Evolutionary conservation across 2,113 vertebrate species (phyloP).

Genomic region (Gallinago paraguaiae): DNA sequence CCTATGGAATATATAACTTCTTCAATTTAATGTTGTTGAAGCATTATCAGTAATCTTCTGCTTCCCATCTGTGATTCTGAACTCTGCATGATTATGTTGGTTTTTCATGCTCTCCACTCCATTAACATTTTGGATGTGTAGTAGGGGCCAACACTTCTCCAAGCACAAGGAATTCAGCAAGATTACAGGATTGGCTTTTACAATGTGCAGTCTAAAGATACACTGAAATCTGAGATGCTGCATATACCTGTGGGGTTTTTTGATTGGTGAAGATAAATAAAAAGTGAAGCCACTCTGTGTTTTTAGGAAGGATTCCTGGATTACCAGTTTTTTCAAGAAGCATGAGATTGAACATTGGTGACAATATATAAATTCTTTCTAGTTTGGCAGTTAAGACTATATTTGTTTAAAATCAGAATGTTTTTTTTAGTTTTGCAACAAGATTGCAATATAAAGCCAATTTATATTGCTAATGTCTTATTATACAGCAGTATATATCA

Average conservation of each 20-base stretch:
- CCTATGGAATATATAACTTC: background rate
- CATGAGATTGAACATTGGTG: background rate
- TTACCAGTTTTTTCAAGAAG: background rate
- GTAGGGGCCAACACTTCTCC: background rate
- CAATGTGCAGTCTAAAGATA: background rate
- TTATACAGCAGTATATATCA: background rate
- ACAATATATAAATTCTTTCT: background rate
- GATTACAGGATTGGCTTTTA: background rate
- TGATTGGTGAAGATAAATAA: background rate
- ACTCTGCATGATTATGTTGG: background rate
- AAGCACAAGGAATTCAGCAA: background rate
- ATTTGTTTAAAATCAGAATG: background rate
- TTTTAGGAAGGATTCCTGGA: background rate
- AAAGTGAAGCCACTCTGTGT: background rate
- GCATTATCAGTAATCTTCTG: background rate
- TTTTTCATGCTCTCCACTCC: background rate
- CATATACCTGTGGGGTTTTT: background rate
- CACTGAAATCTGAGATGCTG: background rate
- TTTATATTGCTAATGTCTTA: background rate
- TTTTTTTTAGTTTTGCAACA: background rate
- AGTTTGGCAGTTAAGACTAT: background rate
- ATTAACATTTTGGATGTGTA: background rate
- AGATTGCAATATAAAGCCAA: background rate
- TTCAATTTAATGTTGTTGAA: background rate
- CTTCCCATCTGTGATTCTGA: background rate